A percentile compares a stretch with the other conserved stretches of the same genome.
Evolutionary conservation across 2,113 vertebrate species (phyloP).

Genomic region (Pitta sordida): DNA sequence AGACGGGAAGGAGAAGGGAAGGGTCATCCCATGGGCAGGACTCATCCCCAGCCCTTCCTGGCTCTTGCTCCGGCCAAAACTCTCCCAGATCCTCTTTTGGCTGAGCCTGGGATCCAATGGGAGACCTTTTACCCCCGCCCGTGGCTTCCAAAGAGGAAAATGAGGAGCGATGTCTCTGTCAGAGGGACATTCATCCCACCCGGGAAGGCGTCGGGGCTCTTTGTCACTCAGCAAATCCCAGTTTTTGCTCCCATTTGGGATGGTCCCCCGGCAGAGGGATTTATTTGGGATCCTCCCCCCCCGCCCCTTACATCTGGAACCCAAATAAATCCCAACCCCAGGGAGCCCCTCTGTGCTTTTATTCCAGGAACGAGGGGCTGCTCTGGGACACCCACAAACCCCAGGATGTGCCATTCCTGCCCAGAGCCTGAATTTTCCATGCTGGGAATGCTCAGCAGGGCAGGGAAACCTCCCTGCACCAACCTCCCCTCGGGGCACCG

Average conservation of each 20-base stretch:
- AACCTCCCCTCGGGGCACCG: not conserved
- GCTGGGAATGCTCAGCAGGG: not conserved
- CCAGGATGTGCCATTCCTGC: not conserved
- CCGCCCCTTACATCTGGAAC: not conserved
- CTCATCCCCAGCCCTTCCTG: not conserved
- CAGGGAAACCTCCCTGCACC: not conserved
- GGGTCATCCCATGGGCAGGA: not conserved
- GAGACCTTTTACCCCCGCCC: rapidly evolving
- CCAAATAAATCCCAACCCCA: not conserved
- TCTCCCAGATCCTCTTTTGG: rapidly evolving
- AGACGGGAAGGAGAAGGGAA: not conserved
- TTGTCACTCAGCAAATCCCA: not conserved
- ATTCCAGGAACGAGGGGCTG: not conserved
- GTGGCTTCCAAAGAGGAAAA: not conserved
- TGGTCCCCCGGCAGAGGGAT: not conserved
- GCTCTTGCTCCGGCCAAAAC: not conserved
- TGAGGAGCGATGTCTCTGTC: not conserved
- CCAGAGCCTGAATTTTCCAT: not conserved
- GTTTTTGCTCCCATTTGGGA: not conserved
- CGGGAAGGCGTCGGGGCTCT: not conserved
- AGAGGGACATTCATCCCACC: not conserved
- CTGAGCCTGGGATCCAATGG: rapidly evolving
- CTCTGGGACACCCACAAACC: not conserved
- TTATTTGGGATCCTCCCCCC: rapidly evolving
- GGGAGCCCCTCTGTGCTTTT: not conserved